Base-by-base conservation (phyloP, 2,113 vertebrate genomes). In the Indicator maculatus region DNA sequence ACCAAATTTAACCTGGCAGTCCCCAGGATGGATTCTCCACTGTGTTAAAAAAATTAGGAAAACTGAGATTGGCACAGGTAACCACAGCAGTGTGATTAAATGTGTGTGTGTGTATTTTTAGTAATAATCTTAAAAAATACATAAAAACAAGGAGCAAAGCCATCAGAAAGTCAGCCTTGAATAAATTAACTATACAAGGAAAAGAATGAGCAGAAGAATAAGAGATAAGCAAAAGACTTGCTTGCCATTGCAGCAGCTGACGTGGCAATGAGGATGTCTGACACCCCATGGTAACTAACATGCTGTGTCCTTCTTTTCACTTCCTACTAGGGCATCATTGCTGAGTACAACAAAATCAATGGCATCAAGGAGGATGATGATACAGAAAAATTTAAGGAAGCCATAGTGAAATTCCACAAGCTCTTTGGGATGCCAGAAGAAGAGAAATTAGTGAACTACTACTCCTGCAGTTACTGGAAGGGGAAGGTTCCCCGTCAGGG, bases 381-480 rank as follows among this genome's bases (percentile, higher is more conserved):
- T 95, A 99, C 99, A 0, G 99, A 99, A 82, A 99, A 99, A 96
- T 99, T 99, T 92, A 99, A 99, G 94, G 99, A 99, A 96, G 98
- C 99, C 84, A 99, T 98, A 9, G 97, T 98, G 67, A 99, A 99
- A 93, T 99, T 99, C 88, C 99, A 99, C 16, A 98, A 99, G 88
- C 98, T 99, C 27, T 99, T 99, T 73, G 98, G 98, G 27, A 99
- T 99, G 99, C 99, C 99, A 0, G 99, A 99, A 33, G 99, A 99
- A 78, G 99, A 99, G 96, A 99, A 99, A 95, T 98, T 99, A 58
- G 99, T 99, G 83, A 99, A 99, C 97, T 99, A 99, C 78, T 99
- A 99, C 93, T 99, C 99, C 30, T 99, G 99, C 97, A 99, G 99
- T 95, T 99, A 98, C 97, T 99, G 99, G 99, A 99, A 99, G 94